Percentiles rank a stretch among this genome's conserved stretches.
Evolutionary conservation across 2,113 vertebrate genomes (phyloP).

Genomic region (Oncorhynchus keta): DNA sequence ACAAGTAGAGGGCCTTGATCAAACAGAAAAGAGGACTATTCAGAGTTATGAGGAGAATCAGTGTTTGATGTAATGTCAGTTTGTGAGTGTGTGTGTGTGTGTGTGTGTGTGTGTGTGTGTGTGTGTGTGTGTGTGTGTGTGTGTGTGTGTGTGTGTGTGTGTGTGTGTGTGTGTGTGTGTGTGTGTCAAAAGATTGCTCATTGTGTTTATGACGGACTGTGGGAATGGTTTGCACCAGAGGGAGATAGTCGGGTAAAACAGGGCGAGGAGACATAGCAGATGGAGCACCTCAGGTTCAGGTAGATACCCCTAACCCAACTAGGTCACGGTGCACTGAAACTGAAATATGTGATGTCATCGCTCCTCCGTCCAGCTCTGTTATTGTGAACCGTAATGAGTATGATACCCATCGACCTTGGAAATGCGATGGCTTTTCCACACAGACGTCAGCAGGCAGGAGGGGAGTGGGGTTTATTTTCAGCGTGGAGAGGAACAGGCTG

Average conservation of each 20-base stretch:
- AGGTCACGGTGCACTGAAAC: constrained; percentile 5
- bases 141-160: constrained; percentile 4
- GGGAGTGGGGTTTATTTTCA: neutral
- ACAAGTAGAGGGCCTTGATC: neutral
- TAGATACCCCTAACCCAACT: constrained; percentile 5
- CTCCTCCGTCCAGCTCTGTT: constrained; percentile 9
- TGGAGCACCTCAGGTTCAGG: neutral
- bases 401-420: constrained; percentile 4
- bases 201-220: neutral
- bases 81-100: neutral
- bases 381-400: constrained; percentile 8
- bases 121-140: neutral
- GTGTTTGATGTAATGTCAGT: no score
- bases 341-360: constrained; percentile 17
- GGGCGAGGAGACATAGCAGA: neutral
- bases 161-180: neutral
- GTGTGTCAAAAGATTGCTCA: neutral
- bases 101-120: neutral
- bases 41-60: neutral
- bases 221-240: neutral
- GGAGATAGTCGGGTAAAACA: neutral
- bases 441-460: neutral
- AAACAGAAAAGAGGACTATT: no score
- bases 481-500: constrained; percentile 1
- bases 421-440: constrained; percentile 7